Evolutionary conservation across 2,113 vertebrate species (phyloP), one percentile per base, ranked within the genome.

Genomic region (Puma concolor): DNA sequence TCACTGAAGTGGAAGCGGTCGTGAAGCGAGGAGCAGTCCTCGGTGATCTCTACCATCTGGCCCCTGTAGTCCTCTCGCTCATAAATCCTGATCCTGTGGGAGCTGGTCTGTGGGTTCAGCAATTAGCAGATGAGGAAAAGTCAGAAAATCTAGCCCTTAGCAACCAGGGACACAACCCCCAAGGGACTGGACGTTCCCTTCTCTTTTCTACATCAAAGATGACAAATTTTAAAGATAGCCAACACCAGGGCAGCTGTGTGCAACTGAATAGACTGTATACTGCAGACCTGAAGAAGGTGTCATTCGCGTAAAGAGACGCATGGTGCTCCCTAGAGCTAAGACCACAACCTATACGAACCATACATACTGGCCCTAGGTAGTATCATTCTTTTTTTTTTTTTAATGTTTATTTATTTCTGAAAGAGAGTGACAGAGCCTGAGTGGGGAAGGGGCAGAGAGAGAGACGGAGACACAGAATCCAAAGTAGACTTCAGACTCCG

Each of bases 11-110:
- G 98, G 77, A 96, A 93, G 87, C 66, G 81, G 25, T 99, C 98
- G 0, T 98, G 98, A 54, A 99, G 93, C 8, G 98, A 99, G 97
- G 99, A 77, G 97, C 98, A 99, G 98, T 99, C 99, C 5, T 99
- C 98, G 1, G 97, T 98, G 96, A 99, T 98, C 97, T 99, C 99
- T 91, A 98, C 98, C 63, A 97, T 98, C 91, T 98, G 98, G 95
- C 99, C 99, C 88, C 98, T 72, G 76, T 98, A 97, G 66, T 99
- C 98, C 3, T 99, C 99, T 41, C 98, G 98, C 97, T 99, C 98
- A 57, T 98, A 99, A 97, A 99, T 97, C 95, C 98, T 98, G 98
- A 99, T 98, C 95, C 72, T 96, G 74, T 96, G 94, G 33, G 86
- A 93, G 95, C 91, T 80, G 76, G 94, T 38, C 97, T 97, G 93